Percentiles rank a stretch among this genome's conserved stretches.
These are phyloP conservation scores for Odocoileus virginianus DNA, from an alignment of 2,113 vertebrate species.

Conservation along the genomic window DNA sequence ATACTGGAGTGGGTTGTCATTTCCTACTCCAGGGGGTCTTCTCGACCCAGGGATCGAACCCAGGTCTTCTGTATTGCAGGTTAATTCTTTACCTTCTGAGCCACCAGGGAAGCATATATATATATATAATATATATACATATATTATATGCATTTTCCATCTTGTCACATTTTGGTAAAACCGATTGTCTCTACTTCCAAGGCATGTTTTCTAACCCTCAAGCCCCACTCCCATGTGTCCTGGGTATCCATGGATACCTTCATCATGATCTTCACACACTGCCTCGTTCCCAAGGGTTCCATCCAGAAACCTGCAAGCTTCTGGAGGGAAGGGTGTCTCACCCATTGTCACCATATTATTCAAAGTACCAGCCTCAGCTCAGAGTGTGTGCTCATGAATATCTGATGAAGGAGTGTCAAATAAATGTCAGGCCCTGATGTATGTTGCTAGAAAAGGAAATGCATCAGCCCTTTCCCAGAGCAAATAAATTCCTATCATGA, in stretches of 20 bases:
- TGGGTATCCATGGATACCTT: not conserved
- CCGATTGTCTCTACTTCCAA: not conserved
- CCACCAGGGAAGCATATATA: not conserved
- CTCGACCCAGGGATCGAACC: not conserved
- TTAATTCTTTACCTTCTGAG: not conserved
- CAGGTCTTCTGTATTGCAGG: not conserved
- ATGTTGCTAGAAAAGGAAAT: constrained; percentile 55
- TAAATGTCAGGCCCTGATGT: constrained; percentile 51
- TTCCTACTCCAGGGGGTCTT: not conserved
- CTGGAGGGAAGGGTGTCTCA: not conserved
- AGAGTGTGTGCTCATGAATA: constrained; percentile 40
- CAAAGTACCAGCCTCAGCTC: not conserved
- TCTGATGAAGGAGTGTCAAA: constrained; percentile 51
- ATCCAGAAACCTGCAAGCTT: not conserved
- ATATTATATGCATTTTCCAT: not conserved
- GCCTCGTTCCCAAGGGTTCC: not conserved
- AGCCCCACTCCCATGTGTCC: not conserved
- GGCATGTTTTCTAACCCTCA: not conserved
- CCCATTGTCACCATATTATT: not conserved
- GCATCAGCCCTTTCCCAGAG: constrained; percentile 38
- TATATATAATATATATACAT: not conserved
- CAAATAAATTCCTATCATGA: constrained; percentile 50
- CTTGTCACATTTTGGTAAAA: not conserved
- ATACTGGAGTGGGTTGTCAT: not conserved
- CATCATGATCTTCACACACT: accelerated